A percentile compares a stretch with the other conserved stretches of the same genome.
These are phyloP conservation scores for Poecilia velifera DNA, from an alignment of 2,797 vertebrate species.

Conservation along the genomic window DNA sequence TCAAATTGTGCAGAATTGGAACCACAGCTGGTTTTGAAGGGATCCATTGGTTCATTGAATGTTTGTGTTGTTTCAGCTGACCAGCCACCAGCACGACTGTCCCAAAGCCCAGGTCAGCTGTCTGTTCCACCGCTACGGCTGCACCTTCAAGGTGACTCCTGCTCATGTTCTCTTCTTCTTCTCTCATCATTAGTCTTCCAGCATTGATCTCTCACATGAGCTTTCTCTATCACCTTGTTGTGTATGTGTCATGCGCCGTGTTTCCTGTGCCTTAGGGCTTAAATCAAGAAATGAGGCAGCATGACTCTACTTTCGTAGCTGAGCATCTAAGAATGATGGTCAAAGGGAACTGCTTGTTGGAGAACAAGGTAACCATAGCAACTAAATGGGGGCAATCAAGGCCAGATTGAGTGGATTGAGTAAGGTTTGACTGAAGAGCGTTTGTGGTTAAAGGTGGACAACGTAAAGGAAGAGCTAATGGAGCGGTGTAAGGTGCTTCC, in stretches of 20 bases:
- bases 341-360: slow-evolving; percentile 87
- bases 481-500: slow-evolving; percentile 83
- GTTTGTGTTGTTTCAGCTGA: slow-evolving; percentile 82
- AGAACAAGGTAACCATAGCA: slow-evolving; percentile 87
- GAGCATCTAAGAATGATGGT: slow-evolving; percentile 94
- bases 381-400: slow-evolving; percentile 66
- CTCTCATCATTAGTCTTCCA: not conserved
- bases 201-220: not conserved
- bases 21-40: not conserved
- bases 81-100: slow-evolving; percentile 95
- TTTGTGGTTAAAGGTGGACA: slow-evolving; percentile 74
- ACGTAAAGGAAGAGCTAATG: slow-evolving; percentile 78
- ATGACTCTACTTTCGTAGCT: slow-evolving; percentile 89
- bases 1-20: too few relatives aligned
- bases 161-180: not conserved
- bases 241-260: not conserved
- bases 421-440: not conserved
- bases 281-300: slow-evolving; percentile 94
- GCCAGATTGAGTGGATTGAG: not conserved
- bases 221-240: not conserved
- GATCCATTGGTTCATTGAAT: not conserved
- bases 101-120: slow-evolving; percentile 97
- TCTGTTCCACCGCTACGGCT: slow-evolving; percentile 94
- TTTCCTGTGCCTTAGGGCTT: slow-evolving; percentile 81
- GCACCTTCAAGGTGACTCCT: slow-evolving; percentile 89